Percentiles rank a stretch among this genome's conserved stretches.
Conservation (phyloP, 2,113 vertebrate genomes). For the Phylloscopus trochiloides region DNA sequence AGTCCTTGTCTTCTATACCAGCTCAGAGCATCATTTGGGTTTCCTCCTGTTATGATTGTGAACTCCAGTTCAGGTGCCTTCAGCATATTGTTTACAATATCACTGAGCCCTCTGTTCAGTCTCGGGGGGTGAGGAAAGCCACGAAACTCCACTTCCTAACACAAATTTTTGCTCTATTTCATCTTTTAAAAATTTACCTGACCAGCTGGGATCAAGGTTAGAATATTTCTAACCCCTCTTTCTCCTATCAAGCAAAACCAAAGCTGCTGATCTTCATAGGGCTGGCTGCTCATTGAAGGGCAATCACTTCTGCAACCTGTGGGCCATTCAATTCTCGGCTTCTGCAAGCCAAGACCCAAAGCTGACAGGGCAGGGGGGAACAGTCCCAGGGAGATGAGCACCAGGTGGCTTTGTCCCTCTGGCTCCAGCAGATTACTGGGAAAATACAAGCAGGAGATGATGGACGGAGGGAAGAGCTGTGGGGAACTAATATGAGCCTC, state of each 20-base stretch:
- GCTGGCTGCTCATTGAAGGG: neutral
- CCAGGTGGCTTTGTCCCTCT: neutral
- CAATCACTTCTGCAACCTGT: neutral
- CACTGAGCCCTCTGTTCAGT: neutral
- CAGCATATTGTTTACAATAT: neutral
- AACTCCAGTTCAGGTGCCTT: neutral
- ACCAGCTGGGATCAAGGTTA: neutral
- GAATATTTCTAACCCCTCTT: neutral
- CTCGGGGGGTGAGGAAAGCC: rapidly evolving
- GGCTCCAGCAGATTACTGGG: neutral
- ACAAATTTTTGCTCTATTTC: neutral
- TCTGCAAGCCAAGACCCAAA: neutral
- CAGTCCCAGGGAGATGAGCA: neutral
- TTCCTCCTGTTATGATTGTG: neutral
- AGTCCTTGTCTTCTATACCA: neutral
- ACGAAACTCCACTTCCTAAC: neutral
- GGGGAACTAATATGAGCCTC: neutral
- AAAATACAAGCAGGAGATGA: neutral
- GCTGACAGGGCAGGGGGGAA: neutral
- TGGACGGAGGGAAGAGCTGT: neutral
- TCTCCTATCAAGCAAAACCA: neutral
- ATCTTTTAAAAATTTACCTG: neutral
- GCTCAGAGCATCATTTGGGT: neutral
- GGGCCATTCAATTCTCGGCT: rapidly evolving
- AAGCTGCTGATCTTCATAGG: neutral